These are phyloP conservation scores for Phengaris alcon DNA, from an alignment of 2,888 invertebrate genomes.

Conservation along the genomic window DNA sequence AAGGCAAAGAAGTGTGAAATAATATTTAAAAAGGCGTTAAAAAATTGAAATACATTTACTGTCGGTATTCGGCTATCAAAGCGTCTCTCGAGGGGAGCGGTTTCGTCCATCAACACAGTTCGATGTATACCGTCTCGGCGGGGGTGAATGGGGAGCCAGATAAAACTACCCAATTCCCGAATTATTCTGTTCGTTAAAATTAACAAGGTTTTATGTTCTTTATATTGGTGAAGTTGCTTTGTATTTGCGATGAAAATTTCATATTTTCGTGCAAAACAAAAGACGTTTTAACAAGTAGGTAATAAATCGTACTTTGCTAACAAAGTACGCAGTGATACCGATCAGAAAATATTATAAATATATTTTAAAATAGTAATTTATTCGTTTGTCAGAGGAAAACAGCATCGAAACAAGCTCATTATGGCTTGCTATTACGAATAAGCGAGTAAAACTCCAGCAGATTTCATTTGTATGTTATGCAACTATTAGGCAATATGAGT, in stretches of 20 bases:
- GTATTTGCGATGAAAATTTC: neutral
- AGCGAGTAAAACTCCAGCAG: neutral
- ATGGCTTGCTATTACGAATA: neutral
- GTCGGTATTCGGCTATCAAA: conserved; percentile 47
- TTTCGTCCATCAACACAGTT: conserved; percentile 65
- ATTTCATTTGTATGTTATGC: neutral
- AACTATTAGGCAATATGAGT: neutral
- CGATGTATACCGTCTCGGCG: conserved; percentile 57
- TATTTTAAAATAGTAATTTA: too few species aligned
- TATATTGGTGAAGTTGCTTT: neutral
- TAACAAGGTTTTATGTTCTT: neutral
- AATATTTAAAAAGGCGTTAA: neutral
- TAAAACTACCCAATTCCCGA: conserved; percentile 49
- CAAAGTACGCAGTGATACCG: too few species aligned
- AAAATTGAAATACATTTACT: conserved; percentile 38
- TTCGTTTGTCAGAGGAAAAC: neutral
- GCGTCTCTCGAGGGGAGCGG: conserved; percentile 47
- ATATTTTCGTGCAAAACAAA: neutral
- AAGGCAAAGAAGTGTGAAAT: neutral
- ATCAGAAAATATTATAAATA: too few species aligned
- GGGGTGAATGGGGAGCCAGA: conserved; percentile 41
- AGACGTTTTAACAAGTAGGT: neutral
- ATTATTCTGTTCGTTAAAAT: neutral
- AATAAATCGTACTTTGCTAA: neutral
- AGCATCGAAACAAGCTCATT: neutral